Evolutionary conservation across 2,888 invertebrate genomes (phyloP).

Genomic region (Lordiphosa fenestrarum): DNA sequence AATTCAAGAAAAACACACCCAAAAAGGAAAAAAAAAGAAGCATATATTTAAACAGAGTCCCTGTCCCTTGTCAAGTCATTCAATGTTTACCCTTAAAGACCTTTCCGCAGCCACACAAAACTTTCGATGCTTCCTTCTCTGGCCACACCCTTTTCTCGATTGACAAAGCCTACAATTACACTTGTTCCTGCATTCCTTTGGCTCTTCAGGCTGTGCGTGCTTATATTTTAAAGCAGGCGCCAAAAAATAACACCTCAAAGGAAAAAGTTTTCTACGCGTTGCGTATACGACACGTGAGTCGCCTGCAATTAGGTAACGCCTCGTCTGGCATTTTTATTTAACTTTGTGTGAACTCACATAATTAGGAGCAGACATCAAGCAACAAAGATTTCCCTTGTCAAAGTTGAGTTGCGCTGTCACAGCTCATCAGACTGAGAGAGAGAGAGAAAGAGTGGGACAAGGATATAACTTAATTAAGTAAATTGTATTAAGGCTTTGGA

Average conservation of each 20-base stretch:
- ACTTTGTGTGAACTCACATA: conserved; percentile 20
- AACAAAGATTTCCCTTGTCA: conserved; percentile 6
- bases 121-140: neutral
- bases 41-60: neutral
- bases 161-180: neutral
- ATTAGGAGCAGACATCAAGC: conserved; percentile 16
- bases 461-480: conserved; percentile 23
- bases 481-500: conserved; percentile 4
- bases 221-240: conserved; percentile 24
- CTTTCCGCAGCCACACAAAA: neutral
- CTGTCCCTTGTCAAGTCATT: too few species aligned
- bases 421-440: conserved; percentile 2
- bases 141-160: neutral
- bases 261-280: conserved; percentile 13
- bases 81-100: too few species aligned
- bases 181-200: neutral
- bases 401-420: neutral
- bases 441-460: neutral
- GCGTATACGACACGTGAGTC: conserved; percentile 28
- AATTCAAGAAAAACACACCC: neutral
- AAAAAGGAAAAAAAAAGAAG: too few species aligned
- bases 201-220: conserved; percentile 19
- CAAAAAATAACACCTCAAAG: conserved; percentile 7
- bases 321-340: conserved; percentile 9
- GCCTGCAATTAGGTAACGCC: conserved; percentile 19